Conservation (phyloP, 2,113 vertebrate species). For the Nothocercus julius region DNA sequence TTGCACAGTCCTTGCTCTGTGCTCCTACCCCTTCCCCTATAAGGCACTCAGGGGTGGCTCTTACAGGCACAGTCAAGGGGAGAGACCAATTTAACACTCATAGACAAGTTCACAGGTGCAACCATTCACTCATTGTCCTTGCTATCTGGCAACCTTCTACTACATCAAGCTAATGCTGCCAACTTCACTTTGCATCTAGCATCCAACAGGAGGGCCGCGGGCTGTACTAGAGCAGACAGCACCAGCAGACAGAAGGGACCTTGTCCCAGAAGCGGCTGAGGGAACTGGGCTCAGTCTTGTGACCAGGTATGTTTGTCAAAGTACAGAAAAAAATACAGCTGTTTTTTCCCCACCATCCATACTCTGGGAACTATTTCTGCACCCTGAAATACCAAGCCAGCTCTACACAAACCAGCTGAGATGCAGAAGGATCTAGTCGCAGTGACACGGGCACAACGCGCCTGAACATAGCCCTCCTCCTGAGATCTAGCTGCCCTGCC, state of each 20-base stretch:
- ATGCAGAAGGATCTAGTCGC: background rate
- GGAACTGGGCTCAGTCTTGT: background rate
- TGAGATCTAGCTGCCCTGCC: background rate
- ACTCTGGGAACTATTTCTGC: background rate
- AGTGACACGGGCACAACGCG: background rate
- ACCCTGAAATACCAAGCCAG: background rate
- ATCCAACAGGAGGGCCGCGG: rapidly evolving
- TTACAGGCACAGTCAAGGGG: background rate
- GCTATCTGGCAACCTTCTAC: background rate
- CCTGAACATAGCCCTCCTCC: background rate
- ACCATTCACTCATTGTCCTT: background rate
- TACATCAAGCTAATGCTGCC: background rate
- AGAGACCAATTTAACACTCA: background rate
- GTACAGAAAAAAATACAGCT: background rate
- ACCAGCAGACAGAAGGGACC: background rate
- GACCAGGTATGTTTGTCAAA: background rate
- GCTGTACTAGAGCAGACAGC: background rate
- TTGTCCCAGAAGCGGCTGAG: background rate
- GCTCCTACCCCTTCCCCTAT: background rate
- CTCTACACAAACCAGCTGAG: background rate
- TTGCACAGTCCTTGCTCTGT: rapidly evolving
- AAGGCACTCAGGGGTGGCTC: background rate
- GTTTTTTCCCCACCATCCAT: background rate
- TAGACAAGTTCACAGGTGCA: background rate
- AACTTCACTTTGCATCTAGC: background rate